phyloP scores from a whole-genome alignment of 2,797 vertebrate species.

The Melanogrammus aeglefinus region DNA sequence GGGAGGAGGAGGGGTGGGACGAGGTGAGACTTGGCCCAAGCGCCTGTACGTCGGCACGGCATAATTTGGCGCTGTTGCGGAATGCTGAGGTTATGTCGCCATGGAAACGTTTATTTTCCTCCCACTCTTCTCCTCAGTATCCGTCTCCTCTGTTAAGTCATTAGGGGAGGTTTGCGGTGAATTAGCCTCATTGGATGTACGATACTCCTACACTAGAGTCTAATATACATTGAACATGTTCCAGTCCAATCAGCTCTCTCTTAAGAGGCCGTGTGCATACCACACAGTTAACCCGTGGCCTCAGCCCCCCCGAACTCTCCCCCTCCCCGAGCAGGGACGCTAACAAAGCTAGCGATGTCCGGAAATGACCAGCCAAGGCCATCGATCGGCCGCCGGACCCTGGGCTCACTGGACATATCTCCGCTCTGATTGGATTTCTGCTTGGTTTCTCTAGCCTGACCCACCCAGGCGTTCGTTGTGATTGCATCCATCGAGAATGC shows the following conservation, averaged over 20 bases:
- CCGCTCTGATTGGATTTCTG: constrained; percentile 73
- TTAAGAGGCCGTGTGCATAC: no score
- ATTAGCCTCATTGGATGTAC: background rate
- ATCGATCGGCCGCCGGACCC: constrained; percentile 37
- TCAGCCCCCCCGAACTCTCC: constrained; percentile 7
- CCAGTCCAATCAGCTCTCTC: no score
- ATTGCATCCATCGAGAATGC: constrained; percentile 56
- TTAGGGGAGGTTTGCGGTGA: no score
- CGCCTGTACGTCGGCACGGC: background rate
- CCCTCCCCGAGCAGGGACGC: constrained; percentile 11
- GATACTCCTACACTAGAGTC: background rate
- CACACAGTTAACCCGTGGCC: constrained; percentile 9
- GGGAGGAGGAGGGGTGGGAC: constrained; percentile 63
- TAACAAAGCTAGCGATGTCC: constrained; percentile 63
- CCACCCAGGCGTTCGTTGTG: no score
- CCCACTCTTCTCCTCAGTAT: no score
- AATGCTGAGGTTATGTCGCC: constrained; percentile 55
- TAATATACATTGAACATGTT: background rate
- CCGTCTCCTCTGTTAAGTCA: no score
- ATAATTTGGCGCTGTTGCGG: background rate
- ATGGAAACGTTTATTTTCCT: constrained; percentile 10
- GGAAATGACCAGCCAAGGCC: constrained; percentile 65
- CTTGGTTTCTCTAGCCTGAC: constrained; percentile 67
- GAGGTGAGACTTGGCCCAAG: constrained; percentile 50
- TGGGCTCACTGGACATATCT: constrained; percentile 34